Evolutionary conservation across 2,797 vertebrate species (phyloP).

Genomic region (Eptatretus atami): DNA sequence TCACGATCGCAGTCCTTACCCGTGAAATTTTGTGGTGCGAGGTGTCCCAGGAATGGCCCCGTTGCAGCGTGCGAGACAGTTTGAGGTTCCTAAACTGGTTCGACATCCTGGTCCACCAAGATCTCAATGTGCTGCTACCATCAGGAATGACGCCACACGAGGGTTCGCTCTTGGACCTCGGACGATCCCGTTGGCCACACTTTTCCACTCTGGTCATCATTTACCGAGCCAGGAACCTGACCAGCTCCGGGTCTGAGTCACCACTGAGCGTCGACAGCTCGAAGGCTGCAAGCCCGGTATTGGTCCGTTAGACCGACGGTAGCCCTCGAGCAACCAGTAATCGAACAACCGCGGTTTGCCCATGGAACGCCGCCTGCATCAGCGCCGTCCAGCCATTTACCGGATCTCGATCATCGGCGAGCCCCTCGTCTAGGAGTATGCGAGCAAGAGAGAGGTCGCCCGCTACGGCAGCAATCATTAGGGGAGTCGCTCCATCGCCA

Average conservation of each 20-base stretch:
- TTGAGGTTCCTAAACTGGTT: conserved; percentile 81
- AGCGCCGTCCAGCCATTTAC: background rate
- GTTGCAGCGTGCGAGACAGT: conserved; percentile 59
- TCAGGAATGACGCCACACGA: background rate
- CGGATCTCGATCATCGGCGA: background rate
- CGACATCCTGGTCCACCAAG: conserved; percentile 97
- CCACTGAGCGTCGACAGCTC: background rate
- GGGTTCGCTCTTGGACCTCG: background rate
- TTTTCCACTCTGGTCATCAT: background rate
- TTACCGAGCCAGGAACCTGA: background rate
- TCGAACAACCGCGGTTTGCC: background rate
- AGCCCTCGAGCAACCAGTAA: background rate
- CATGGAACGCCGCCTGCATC: background rate
- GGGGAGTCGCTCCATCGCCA: background rate
- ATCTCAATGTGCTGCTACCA: conserved; percentile 13
- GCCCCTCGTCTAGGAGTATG: background rate
- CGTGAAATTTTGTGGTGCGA: conserved; percentile 17
- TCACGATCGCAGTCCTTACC: too few species aligned
- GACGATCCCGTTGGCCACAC: background rate
- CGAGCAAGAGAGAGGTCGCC: background rate
- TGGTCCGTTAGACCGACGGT: background rate
- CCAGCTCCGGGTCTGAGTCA: background rate
- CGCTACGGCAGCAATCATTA: background rate
- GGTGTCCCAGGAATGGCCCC: conserved; percentile 44
- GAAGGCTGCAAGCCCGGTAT: background rate